Evolutionary conservation across 1,140 invertebrate genomes (phyloP).

Genomic region (Andrena cerasifolii): DNA sequence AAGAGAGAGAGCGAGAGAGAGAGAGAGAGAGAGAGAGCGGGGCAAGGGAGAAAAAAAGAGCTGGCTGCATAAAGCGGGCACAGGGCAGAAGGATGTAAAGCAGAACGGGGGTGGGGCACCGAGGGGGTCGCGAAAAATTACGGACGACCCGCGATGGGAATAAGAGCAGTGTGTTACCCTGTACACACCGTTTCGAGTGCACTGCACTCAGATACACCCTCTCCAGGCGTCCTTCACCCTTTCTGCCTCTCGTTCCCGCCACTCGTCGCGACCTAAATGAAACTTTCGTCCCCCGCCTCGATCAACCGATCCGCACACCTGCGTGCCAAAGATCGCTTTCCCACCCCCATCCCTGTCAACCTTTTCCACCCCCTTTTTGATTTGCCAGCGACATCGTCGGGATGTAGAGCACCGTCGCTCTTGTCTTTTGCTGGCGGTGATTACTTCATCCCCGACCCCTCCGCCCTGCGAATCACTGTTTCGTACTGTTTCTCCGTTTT

Average conservation of each 20-base stretch:
- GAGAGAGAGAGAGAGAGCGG: too few relatives aligned
- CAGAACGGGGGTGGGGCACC: slow-evolving; percentile 48
- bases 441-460: background rate
- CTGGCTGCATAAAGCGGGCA: slow-evolving; percentile 35
- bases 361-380: background rate
- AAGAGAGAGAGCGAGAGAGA: too few relatives aligned
- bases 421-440: background rate
- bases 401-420: background rate
- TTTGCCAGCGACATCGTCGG: background rate
- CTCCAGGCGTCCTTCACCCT: slow-evolving; percentile 30
- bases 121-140: slow-evolving; percentile 43
- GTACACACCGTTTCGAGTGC: slow-evolving; percentile 59
- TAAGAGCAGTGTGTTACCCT: slow-evolving; percentile 58
- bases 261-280: slow-evolving; percentile 57
- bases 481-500: background rate
- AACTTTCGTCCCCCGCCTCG: slow-evolving; percentile 40
- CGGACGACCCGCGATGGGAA: slow-evolving; percentile 54
- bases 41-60: background rate
- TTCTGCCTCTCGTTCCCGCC: slow-evolving; percentile 33
- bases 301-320: slow-evolving; percentile 45
- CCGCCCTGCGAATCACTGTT: background rate
- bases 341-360: too few relatives aligned
- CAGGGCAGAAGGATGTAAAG: slow-evolving; percentile 37
- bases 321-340: slow-evolving; percentile 30
- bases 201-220: slow-evolving; percentile 50